Conservation (phyloP, 2,888 invertebrate species). For the Apamea crenata region DNA sequence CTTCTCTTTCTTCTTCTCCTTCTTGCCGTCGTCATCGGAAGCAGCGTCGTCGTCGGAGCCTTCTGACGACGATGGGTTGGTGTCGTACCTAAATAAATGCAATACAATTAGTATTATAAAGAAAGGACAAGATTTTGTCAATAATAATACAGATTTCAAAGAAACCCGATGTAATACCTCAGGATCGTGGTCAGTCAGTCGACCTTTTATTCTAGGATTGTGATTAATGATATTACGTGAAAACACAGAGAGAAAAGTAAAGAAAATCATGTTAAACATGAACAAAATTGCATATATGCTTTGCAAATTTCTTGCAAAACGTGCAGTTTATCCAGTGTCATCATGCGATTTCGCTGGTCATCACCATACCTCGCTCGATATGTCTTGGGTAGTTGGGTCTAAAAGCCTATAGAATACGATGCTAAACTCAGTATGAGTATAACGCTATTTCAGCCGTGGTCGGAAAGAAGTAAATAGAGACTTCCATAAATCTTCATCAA, state of each 20-base stretch:
- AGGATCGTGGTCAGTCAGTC: background rate
- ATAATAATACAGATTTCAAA: background rate
- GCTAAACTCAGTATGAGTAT: background rate
- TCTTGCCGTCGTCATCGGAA: conserved; percentile 84
- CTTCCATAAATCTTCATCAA: background rate
- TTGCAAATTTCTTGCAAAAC: background rate
- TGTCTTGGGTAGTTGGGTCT: too few relatives aligned
- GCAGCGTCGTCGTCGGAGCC: conserved; percentile 89
- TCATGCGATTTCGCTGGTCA: background rate
- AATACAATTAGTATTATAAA: conserved; percentile 4
- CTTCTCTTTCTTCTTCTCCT: conserved; percentile 91
- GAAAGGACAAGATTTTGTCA: background rate
- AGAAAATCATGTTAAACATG: background rate
- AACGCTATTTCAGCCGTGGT: background rate
- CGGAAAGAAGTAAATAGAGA: background rate
- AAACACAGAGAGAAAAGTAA: background rate
- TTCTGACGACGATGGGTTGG: conserved; percentile 90
- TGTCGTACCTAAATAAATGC: conserved; percentile 91
- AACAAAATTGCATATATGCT: background rate
- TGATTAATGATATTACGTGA: background rate
- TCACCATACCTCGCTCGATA: background rate
- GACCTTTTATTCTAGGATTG: background rate
- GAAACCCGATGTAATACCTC: background rate
- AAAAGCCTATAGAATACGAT: background rate
- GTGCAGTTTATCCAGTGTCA: background rate